Conservation (phyloP, 2,888 invertebrate species). For the Ecliptopera silaceata region DNA sequence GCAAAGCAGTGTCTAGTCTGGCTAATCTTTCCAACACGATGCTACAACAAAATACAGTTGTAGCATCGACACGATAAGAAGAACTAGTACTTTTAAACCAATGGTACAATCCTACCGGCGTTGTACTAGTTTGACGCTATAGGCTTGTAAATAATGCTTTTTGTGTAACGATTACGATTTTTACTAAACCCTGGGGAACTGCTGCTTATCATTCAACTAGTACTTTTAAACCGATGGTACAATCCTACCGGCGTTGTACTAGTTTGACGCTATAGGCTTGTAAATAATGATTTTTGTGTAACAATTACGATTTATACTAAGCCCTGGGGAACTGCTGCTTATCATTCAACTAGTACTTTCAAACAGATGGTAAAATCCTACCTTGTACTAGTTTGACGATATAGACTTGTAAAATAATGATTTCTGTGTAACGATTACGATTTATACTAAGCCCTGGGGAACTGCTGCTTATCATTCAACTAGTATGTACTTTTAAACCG, state of each 20-base stretch:
- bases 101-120: background rate
- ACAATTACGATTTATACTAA: background rate
- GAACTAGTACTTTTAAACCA: too few species aligned
- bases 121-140: background rate
- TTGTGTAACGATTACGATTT: too few species aligned
- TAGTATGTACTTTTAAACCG: background rate
- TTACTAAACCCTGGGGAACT: constrained; percentile 43
- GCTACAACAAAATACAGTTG: too few species aligned
- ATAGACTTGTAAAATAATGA: too few species aligned
- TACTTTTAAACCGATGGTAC: constrained; percentile 5
- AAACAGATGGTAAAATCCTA: background rate
- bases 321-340: constrained; percentile 45
- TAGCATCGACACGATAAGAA: too few species aligned
- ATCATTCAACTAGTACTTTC: constrained; percentile 13
- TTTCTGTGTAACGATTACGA: too few species aligned
- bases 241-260: background rate
- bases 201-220: constrained; percentile 19
- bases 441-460: constrained; percentile 42
- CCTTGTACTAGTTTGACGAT: background rate
- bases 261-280: background rate
- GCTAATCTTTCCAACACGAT: too few species aligned
- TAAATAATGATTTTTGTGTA: too few species aligned
- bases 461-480: constrained; percentile 21
- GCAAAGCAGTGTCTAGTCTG: too few species aligned
- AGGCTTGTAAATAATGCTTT: too few species aligned